phyloP scores from a whole-genome alignment of 2,113 vertebrate genomes.

The Podocnemis expansa region DNA sequence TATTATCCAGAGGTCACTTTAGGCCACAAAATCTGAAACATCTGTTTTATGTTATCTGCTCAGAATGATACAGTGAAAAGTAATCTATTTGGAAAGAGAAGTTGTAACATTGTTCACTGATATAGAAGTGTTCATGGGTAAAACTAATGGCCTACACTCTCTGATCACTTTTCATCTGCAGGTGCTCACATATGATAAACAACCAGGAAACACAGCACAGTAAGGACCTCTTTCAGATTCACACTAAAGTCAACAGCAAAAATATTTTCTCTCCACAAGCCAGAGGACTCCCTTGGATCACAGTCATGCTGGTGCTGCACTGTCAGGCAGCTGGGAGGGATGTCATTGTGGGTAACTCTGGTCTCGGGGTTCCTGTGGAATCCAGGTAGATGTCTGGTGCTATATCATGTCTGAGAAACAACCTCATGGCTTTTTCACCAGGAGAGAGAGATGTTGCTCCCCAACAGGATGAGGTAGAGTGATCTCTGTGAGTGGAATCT shows the following conservation, averaged over 20 bases:
- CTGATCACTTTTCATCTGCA: neutral
- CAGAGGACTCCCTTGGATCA: neutral
- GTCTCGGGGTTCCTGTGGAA: neutral
- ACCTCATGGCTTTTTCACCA: neutral
- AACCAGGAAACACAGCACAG: neutral
- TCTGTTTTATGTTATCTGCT: conserved; percentile 47
- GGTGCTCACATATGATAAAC: accelerated
- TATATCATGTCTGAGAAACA: accelerated
- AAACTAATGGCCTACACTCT: neutral
- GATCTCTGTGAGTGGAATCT: neutral
- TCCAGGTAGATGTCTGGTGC: neutral
- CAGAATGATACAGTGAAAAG: conserved; percentile 36
- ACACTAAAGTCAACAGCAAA: accelerated
- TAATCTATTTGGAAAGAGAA: conserved; percentile 35
- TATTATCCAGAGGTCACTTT: conserved; percentile 49
- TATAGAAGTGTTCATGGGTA: neutral
- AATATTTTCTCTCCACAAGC: neutral
- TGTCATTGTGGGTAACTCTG: neutral
- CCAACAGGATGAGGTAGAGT: neutral
- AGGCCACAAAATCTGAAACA: conserved; percentile 57
- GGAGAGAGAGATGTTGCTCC: neutral
- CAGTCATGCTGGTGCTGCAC: accelerated
- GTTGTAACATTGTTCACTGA: conserved; percentile 29
- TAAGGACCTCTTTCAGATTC: neutral
- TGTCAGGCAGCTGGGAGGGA: neutral